Base-by-base conservation (phyloP, 2,113 vertebrate genomes). In the Sciurus niger region DNA sequence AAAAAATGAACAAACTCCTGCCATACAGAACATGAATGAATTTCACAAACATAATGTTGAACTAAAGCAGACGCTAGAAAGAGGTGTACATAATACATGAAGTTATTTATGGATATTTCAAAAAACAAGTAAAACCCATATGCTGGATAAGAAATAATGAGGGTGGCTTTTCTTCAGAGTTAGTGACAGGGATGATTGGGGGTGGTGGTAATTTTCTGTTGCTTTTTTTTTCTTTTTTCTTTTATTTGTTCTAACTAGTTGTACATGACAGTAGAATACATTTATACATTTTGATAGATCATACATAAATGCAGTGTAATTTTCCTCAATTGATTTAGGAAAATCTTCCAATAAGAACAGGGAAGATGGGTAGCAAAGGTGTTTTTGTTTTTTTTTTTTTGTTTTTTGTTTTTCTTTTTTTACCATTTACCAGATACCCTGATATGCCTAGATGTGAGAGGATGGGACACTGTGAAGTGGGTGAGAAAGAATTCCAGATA, bases 81-180 rank as follows among this genome's bases (percentile, higher is more conserved):
- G 46, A 73, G 91, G 53, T 65, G 17, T 40, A 51, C 1, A 6
- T 7, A 65, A 34, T 68, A 72, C 25, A 74, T 13, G 17, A 87
- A 84, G 89, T 95, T 30, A 96, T 84, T 89, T 82, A 65, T 32
- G 37, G 51, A 58, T 86, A 48, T 76, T 92, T 90, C n/a, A 77
- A 80, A 40, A 97, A 90, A 74, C 0, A 80, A 84, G 55, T 30
- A 90, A 74, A 95, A 73, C 40, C 67, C 63, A 82, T 55, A 48
- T 2, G 24, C 79, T 4, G 43, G 32, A 3, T 86, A 48, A 92
- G 48, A 91, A 74, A 24, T 74, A 83, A 72, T 2, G 20, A 63
- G 18, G 83, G 2, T 48, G 4, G 4, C 76, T 90, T 93, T 88
- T 77, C 83, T 73, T 89, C 58, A 76, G 18, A 72, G 51, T 70